Percentiles rank a stretch among this genome's conserved stretches.
phyloP scores from a whole-genome alignment of 2,888 invertebrate genomes.

The Scaptomyza reducta region DNA sequence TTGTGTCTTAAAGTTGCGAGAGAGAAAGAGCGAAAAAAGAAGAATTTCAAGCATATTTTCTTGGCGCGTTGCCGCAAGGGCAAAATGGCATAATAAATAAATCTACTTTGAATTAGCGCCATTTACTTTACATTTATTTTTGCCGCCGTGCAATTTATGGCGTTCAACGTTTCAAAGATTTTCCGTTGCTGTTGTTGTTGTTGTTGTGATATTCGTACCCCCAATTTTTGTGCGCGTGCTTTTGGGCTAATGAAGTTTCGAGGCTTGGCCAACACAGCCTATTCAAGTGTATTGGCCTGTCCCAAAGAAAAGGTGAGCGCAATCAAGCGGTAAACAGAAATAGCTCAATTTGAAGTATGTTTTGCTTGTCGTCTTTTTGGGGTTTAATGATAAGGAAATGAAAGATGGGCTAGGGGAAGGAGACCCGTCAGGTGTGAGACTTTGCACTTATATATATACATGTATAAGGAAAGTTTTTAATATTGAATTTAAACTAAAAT shows the following conservation, averaged over 20 bases:
- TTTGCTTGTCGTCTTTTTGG: slow-evolving; percentile 45
- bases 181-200: slow-evolving; percentile 16
- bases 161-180: slow-evolving; percentile 41
- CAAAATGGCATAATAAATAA: slow-evolving; percentile 79
- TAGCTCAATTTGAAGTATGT: slow-evolving; percentile 56
- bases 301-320: slow-evolving; percentile 48
- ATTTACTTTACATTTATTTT: slow-evolving; percentile 78
- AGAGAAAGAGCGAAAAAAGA: background rate
- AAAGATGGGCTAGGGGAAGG: slow-evolving; percentile 26
- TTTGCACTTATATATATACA: no score
- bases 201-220: slow-evolving; percentile 44
- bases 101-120: slow-evolving; percentile 81
- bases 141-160: slow-evolving; percentile 71
- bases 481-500: no score
- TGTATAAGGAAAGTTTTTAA: no score
- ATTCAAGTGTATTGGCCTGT: slow-evolving; percentile 16
- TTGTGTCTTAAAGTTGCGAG: slow-evolving; percentile 42
- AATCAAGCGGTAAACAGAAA: slow-evolving; percentile 62
- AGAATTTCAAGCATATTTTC: slow-evolving; percentile 71
- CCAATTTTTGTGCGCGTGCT: slow-evolving; percentile 68
- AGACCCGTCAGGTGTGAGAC: background rate
- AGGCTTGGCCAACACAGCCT: slow-evolving; percentile 45
- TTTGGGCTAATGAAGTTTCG: slow-evolving; percentile 77
- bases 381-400: slow-evolving; percentile 53
- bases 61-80: slow-evolving; percentile 66